These are phyloP conservation scores for Pseudococcus jackbeardsleyi DNA, from an alignment of 2,888 invertebrate species.

Conservation along the genomic window DNA sequence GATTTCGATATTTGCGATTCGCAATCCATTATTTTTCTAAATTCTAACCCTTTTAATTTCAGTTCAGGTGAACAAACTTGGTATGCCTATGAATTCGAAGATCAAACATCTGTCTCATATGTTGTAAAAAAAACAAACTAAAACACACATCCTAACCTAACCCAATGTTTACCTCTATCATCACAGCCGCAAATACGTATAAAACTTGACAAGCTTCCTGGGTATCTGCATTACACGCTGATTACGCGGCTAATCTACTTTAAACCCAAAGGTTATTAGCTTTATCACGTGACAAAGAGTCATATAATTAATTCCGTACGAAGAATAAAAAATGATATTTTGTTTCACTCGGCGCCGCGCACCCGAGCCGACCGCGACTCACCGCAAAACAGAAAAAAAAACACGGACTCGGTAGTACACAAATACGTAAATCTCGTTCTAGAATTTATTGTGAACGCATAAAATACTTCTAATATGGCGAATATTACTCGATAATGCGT, in stretches of 20 bases:
- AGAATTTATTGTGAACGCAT: conserved; percentile 49
- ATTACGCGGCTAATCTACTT: conserved; percentile 51
- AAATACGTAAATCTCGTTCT: conserved; percentile 17
- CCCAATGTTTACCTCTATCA: too few species aligned
- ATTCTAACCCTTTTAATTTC: too few species aligned
- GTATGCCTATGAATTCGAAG: too few species aligned
- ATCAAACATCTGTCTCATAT: too few species aligned
- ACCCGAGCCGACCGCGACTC: conserved; percentile 28
- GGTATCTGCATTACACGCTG: neutral
- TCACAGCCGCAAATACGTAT: too few species aligned
- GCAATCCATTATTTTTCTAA: too few species aligned
- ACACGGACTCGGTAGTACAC: neutral
- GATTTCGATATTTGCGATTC: too few species aligned
- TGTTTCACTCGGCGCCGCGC: conserved; percentile 25
- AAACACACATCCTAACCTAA: too few species aligned
- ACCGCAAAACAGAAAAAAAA: neutral
- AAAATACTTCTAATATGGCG: conserved; percentile 54
- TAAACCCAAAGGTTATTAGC: conserved; percentile 59
- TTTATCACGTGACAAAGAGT: conserved; percentile 59
- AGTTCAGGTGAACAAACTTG: too few species aligned
- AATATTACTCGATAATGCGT: conserved; percentile 62
- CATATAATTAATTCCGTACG: conserved; percentile 53
- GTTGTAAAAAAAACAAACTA: too few species aligned
- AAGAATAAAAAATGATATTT: conserved; percentile 51
- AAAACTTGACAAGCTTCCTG: neutral